phyloP scores from a whole-genome alignment of 2,888 invertebrate genomes.

The Physocephala rufipes region DNA sequence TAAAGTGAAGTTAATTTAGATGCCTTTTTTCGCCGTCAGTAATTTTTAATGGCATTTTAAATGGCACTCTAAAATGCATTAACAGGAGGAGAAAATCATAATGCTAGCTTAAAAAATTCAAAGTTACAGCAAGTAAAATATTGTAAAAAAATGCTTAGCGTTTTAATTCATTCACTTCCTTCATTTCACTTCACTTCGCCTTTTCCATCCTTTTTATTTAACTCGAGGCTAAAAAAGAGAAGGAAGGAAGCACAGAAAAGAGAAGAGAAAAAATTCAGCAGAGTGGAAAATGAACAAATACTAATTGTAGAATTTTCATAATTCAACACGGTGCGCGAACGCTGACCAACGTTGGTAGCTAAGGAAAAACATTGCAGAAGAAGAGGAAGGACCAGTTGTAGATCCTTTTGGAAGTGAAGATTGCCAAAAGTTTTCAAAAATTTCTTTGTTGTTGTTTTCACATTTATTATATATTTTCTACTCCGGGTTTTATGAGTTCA shows the following conservation, averaged over 20 bases:
- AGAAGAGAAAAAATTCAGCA: too few relatives aligned
- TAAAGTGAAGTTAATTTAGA: slow-evolving; percentile 16
- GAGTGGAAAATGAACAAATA: not conserved
- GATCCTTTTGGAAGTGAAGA: too few relatives aligned
- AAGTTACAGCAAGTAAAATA: too few relatives aligned
- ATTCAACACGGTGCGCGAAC: not conserved
- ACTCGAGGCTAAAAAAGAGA: too few relatives aligned
- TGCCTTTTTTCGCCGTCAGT: too few relatives aligned
- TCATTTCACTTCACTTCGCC: not conserved
- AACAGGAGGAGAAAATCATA: not conserved
- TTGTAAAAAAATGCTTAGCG: too few relatives aligned
- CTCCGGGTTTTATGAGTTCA: too few relatives aligned
- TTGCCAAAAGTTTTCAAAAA: too few relatives aligned
- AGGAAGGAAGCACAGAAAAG: too few relatives aligned
- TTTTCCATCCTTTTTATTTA: not conserved
- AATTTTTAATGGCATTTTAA: slow-evolving; percentile 1
- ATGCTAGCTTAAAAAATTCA: not conserved
- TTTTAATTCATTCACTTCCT: not conserved
- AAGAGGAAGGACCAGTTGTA: not conserved
- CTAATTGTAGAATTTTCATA: slow-evolving; percentile 11
- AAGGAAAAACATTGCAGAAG: not conserved
- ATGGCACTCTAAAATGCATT: slow-evolving; percentile 7
- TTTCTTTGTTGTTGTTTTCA: too few relatives aligned
- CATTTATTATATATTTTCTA: too few relatives aligned
- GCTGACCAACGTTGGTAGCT: not conserved